Percentiles rank a stretch among this genome's conserved stretches.
These are phyloP conservation scores for Meteorus sp. DNA, from an alignment of 1,140 invertebrate genomes.

Conservation along the genomic window DNA sequence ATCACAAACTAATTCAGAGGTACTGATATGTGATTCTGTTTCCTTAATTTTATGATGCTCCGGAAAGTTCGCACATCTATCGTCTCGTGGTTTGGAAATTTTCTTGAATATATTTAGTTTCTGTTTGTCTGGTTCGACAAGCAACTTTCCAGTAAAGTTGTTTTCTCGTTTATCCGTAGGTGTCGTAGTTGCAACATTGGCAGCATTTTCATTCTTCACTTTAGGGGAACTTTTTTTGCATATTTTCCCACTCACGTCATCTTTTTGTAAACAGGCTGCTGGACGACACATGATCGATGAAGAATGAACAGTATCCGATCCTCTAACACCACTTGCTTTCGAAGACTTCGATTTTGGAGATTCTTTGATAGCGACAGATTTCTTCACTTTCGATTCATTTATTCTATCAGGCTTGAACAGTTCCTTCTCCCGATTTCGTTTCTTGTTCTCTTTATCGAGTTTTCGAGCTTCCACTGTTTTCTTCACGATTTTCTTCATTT, in stretches of 20 bases:
- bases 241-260: conserved; percentile 33
- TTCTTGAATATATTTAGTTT: conserved; percentile 86
- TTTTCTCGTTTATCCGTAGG: conserved; percentile 43
- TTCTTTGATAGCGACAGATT: conserved; percentile 61
- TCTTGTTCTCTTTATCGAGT: conserved; percentile 68
- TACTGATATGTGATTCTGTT: conserved; percentile 49
- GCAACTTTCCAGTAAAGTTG: conserved; percentile 68
- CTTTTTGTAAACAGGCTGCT: conserved; percentile 32
- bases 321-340: conserved; percentile 47
- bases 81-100: conserved; percentile 68
- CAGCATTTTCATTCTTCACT: conserved; percentile 42
- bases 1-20: conserved; percentile 55
- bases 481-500: conserved; percentile 65
- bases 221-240: conserved; percentile 41
- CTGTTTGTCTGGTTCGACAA: conserved; percentile 76
- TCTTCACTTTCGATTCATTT: conserved; percentile 59
- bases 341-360: conserved; percentile 59
- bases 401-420: conserved; percentile 56
- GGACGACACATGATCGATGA: conserved; percentile 34
- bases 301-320: conserved; percentile 33
- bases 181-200: conserved; percentile 31
- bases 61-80: conserved; percentile 62
- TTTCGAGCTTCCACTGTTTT: conserved; percentile 64
- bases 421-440: conserved; percentile 67
- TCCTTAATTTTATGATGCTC: conserved; percentile 59